These are phyloP conservation scores for Brachionus asplanchnoidis DNA, from an alignment of 1,140 invertebrate genomes.

Conservation along the genomic window DNA sequence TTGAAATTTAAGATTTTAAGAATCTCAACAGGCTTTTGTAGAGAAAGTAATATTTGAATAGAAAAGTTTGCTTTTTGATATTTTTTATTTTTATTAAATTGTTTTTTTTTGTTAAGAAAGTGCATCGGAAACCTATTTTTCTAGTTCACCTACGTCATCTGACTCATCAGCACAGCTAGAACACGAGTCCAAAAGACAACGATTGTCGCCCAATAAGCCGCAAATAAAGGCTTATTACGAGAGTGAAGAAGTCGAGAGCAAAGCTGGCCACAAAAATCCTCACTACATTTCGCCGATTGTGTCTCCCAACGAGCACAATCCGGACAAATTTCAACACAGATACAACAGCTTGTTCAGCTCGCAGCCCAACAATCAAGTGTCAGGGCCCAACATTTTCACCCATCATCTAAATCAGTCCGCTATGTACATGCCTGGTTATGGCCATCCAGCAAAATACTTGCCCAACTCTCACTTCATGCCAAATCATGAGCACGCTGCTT, in stretches of 20 bases:
- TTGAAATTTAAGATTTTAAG: slow-evolving; percentile 28
- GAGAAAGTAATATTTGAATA: background rate
- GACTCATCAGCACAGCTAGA: background rate
- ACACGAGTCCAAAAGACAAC: background rate
- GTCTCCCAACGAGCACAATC: background rate
- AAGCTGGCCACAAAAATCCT: background rate
- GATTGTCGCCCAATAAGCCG: background rate
- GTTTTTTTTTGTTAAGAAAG: background rate
- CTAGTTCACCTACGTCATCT: background rate
- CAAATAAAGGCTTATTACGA: background rate
- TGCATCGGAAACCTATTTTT: background rate
- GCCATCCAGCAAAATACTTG: background rate
- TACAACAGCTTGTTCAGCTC: background rate
- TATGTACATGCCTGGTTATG: background rate
- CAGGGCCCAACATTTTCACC: background rate
- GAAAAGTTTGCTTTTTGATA: background rate
- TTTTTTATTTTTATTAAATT: background rate
- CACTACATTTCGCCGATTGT: background rate
- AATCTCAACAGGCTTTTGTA: background rate
- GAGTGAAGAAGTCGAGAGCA: background rate
- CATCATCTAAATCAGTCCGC: background rate
- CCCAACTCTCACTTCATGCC: background rate
- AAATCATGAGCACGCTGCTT: slow-evolving; percentile 8
- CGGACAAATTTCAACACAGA: background rate
- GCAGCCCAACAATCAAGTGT: background rate